These are phyloP conservation scores for Napeogenes sylphis DNA, from an alignment of 2,888 invertebrate species.

Conservation along the genomic window DNA sequence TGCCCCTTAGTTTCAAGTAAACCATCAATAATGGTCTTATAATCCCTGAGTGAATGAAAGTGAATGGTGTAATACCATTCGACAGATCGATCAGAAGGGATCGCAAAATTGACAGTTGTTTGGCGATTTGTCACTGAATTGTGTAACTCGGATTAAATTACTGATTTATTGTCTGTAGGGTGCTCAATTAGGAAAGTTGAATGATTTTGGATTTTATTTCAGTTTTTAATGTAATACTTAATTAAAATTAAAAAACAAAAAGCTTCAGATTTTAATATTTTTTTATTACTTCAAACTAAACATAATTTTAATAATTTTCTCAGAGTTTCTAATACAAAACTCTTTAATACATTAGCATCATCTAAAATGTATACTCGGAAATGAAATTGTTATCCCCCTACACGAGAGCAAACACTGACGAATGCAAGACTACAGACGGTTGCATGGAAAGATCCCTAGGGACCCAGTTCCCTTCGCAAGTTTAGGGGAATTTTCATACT, in stretches of 20 bases:
- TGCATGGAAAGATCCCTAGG: conserved; percentile 56
- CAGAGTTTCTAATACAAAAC: conserved; percentile 8
- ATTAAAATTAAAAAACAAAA: too few relatives aligned
- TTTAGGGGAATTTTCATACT: conserved; percentile 49
- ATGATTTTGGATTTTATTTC: background rate
- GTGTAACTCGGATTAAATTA: conserved; percentile 32
- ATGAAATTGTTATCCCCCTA: conserved; percentile 39
- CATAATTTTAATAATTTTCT: conserved; percentile 1
- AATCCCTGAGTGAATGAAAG: conserved; percentile 40
- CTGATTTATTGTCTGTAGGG: conserved; percentile 33
- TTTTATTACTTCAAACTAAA: background rate
- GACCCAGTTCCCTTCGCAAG: conserved; percentile 48
- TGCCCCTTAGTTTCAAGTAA: conserved; percentile 40
- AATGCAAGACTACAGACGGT: conserved; percentile 51
- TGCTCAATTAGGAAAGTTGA: background rate
- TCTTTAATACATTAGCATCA: conserved; percentile 28
- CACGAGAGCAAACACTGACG: conserved; percentile 50
- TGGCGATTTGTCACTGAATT: conserved; percentile 38
- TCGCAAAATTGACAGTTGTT: conserved; percentile 39
- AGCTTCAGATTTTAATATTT: background rate
- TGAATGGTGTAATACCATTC: conserved; percentile 40
- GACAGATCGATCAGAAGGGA: conserved; percentile 39
- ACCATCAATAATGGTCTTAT: conserved; percentile 41
- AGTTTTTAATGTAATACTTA: too few relatives aligned
- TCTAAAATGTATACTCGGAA: conserved; percentile 30